Percentiles rank a stretch among this genome's conserved stretches.
Conservation (phyloP, 2,113 vertebrate species). For the Dryoscopus gambensis region DNA sequence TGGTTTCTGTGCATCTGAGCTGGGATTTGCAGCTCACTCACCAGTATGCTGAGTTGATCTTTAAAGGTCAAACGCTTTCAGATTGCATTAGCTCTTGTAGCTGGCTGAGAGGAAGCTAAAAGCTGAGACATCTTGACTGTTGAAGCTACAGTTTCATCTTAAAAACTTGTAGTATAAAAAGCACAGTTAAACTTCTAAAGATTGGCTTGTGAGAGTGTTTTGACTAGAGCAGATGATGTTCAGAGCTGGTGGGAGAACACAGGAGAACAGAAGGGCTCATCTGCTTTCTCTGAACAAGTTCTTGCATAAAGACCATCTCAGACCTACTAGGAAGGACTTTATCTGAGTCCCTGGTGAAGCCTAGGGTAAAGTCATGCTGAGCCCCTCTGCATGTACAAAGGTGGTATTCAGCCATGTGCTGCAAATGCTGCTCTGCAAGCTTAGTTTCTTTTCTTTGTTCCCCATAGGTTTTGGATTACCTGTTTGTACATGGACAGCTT, state of each 20-base stretch:
- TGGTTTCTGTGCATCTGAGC: fast-evolving
- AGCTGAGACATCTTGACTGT: background rate
- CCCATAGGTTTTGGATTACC: constrained; percentile 86
- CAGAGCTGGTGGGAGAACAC: background rate
- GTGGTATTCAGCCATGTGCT: fast-evolving
- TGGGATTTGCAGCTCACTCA: background rate
- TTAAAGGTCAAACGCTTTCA: background rate
- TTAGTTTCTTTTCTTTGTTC: background rate
- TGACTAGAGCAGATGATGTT: background rate
- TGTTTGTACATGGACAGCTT: constrained; percentile 87
- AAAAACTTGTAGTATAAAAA: background rate
- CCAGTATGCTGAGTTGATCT: background rate
- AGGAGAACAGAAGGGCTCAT: background rate
- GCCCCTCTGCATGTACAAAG: background rate
- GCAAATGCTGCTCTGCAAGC: background rate
- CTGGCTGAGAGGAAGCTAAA: background rate
- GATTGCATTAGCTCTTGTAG: background rate
- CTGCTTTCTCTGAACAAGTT: background rate
- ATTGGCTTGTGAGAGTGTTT: background rate
- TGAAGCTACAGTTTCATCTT: background rate
- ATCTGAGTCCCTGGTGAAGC: background rate
- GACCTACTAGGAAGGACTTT: background rate
- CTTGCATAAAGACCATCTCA: background rate
- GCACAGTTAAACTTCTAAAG: background rate
- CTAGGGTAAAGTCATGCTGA: background rate